Evolutionary conservation across 2,113 vertebrate species (phyloP).

Genomic region (Vicugna pacos): DNA sequence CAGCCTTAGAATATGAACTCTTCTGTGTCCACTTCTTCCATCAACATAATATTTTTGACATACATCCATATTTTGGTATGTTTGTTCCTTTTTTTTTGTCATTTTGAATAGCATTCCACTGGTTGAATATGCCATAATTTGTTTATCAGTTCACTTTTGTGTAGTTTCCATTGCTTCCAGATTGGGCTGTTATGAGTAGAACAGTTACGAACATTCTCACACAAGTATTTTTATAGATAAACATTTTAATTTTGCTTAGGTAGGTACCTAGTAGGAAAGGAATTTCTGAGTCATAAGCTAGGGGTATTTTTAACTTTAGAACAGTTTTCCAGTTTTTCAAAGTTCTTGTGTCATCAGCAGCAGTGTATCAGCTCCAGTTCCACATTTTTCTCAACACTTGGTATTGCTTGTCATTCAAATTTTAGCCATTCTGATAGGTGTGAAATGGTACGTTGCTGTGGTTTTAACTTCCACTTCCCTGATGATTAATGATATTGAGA

Average conservation of each 20-base stretch:
- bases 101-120: background rate
- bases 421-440: background rate
- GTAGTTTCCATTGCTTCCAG: background rate
- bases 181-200: background rate
- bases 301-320: background rate
- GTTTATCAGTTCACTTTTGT: background rate
- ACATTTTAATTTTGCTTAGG: background rate
- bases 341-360: background rate
- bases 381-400: background rate
- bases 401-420: background rate
- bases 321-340: background rate
- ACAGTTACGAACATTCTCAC: background rate
- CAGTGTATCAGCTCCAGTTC: background rate
- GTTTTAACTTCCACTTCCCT: background rate
- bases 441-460: background rate
- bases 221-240: background rate
- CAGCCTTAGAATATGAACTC: background rate
- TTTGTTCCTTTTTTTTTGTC: background rate
- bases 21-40: background rate
- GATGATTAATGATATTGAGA: background rate
- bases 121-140: background rate
- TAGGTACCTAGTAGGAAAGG: background rate
- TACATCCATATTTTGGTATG: background rate
- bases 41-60: background rate
- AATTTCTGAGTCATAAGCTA: background rate